Evolutionary conservation across 2,113 vertebrate species (phyloP).

Genomic region (Elanus axillaris): DNA sequence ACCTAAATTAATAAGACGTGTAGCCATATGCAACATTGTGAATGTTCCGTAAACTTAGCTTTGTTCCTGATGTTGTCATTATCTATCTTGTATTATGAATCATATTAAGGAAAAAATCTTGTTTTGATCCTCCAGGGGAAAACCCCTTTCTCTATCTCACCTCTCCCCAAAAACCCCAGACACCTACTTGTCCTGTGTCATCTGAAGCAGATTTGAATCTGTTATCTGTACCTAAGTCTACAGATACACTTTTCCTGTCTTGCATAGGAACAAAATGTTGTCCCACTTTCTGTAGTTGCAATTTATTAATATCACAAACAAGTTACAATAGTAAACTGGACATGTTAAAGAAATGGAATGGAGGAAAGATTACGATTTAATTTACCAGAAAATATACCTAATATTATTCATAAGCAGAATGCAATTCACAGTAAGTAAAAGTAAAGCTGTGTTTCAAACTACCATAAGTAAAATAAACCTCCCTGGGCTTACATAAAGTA

Average conservation of each 20-base stretch:
- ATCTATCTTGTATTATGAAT: neutral
- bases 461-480: neutral
- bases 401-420: neutral
- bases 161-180: slow-evolving; percentile 12
- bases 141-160: slow-evolving; percentile 13
- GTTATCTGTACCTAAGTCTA: slow-evolving; percentile 16
- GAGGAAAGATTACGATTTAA: slow-evolving; percentile 3
- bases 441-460: neutral
- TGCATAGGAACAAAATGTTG: slow-evolving; percentile 44
- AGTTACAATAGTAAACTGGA: neutral
- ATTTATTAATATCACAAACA: neutral
- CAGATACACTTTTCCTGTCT: slow-evolving; percentile 43
- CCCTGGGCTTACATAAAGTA: neutral
- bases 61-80: neutral
- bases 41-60: neutral
- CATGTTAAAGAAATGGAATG: neutral
- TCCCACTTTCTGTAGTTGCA: slow-evolving; percentile 37
- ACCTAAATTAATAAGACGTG: neutral
- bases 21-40: neutral
- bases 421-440: neutral
- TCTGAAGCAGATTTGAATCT: slow-evolving; percentile 5
- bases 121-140: slow-evolving; percentile 20
- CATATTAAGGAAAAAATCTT: slow-evolving; percentile 5
- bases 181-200: slow-evolving; percentile 37
- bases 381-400: neutral